phyloP scores from a whole-genome alignment of 2,113 vertebrate species.

The Cyanistes caeruleus region DNA sequence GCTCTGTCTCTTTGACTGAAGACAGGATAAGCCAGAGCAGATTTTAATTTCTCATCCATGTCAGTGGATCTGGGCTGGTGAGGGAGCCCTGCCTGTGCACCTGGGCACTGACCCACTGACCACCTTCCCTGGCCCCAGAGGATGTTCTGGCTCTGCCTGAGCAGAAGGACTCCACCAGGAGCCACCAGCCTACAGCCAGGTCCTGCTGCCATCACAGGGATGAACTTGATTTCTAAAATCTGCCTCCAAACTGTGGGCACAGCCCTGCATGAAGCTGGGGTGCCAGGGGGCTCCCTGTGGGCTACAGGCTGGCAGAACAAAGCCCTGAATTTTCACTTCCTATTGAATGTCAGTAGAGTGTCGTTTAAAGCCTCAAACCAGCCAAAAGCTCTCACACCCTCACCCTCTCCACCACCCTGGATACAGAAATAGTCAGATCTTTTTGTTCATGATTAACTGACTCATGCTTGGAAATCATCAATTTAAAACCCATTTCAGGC shows the following conservation, averaged over 20 bases:
- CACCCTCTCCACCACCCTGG: background rate
- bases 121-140: fast-evolving
- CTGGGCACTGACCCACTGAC: background rate
- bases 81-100: background rate
- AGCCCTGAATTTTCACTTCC: background rate
- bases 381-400: conserved; percentile 1
- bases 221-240: background rate
- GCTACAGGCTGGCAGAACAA: background rate
- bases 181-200: background rate
- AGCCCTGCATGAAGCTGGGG: background rate
- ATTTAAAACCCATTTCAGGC: conserved; percentile 57
- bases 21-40: background rate
- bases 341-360: background rate
- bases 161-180: background rate
- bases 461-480: conserved; percentile 53
- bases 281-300: background rate
- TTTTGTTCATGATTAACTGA: conserved; percentile 60
- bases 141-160: background rate
- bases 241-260: fast-evolving
- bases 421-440: conserved; percentile 53
- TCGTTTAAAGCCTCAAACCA: background rate
- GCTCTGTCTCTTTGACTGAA: background rate
- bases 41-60: fast-evolving
- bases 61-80: background rate
- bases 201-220: background rate